Conservation (phyloP, 2,888 invertebrate species). For the Eurytoma californica region DNA sequence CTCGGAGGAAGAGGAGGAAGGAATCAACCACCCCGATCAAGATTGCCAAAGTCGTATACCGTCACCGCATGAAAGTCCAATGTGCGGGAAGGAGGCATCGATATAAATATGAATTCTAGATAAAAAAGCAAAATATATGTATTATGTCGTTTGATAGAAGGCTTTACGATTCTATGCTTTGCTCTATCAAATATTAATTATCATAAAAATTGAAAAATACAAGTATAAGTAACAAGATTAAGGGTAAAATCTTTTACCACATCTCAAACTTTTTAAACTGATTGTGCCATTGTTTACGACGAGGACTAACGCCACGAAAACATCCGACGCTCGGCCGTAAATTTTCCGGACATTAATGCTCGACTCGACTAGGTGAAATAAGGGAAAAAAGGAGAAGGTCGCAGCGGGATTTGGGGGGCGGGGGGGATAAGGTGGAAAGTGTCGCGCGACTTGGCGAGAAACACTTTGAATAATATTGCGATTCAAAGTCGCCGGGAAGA, state of each 20-base stretch:
- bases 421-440: neutral
- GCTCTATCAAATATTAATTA: constrained; percentile 12
- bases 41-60: constrained; percentile 42
- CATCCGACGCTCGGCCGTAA: constrained; percentile 36
- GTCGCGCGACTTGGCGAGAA: constrained; percentile 61
- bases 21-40: constrained; percentile 18
- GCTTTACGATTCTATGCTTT: neutral
- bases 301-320: constrained; percentile 4
- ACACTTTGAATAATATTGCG: constrained; percentile 73
- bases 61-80: neutral
- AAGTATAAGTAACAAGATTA: no score
- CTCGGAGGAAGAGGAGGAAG: neutral
- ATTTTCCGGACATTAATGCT: constrained; percentile 55
- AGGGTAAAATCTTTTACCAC: no score
- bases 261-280: constrained; percentile 49
- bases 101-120: neutral
- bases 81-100: neutral
- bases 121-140: constrained; percentile 13
- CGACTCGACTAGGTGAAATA: constrained; percentile 49
- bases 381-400: constrained; percentile 48
- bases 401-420: neutral
- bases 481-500: constrained; percentile 71
- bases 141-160: constrained; percentile 1
- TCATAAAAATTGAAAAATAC: no score
- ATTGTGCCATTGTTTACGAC: constrained; percentile 54